phyloP scores from a whole-genome alignment of 2,797 vertebrate species.

The Pipistrellus kuhlii region DNA sequence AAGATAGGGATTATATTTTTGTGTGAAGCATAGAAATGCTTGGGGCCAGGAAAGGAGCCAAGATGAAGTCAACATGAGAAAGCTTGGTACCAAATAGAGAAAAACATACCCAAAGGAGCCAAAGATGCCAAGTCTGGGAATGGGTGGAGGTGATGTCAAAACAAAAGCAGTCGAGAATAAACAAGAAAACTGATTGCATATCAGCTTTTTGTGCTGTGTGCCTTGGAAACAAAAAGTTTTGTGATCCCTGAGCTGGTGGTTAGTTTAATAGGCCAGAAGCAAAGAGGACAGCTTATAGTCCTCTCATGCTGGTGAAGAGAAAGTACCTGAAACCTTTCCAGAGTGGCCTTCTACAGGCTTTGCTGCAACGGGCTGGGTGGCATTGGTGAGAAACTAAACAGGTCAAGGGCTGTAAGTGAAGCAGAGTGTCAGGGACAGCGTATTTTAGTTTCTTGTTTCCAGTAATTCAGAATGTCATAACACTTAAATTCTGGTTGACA shows the following conservation, averaged over 20 bases:
- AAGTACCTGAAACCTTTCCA: not conserved
- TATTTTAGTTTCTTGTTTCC: conserved; percentile 29
- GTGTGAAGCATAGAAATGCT: not conserved
- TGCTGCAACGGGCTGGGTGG: not conserved
- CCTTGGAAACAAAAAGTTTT: not conserved
- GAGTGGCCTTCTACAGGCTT: not conserved
- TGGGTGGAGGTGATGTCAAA: not conserved
- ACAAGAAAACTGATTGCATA: not conserved
- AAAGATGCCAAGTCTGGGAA: not conserved
- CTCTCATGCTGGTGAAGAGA: not conserved
- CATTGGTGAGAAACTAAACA: not conserved
- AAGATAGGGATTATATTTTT: not conserved
- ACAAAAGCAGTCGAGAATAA: not conserved
- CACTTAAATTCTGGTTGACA: not conserved
- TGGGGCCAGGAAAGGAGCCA: not conserved
- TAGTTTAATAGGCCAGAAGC: not conserved
- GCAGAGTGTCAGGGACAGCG: not conserved
- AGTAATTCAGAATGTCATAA: not conserved
- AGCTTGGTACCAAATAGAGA: conserved; percentile 22
- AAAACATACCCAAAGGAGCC: not conserved
- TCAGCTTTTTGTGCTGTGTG: not conserved
- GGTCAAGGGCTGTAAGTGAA: not conserved
- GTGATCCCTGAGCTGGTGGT: not conserved
- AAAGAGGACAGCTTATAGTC: not conserved
- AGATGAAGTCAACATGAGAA: not conserved